phyloP scores from a whole-genome alignment of 2,113 vertebrate species.

The Ptychochromis oligacanthus region DNA sequence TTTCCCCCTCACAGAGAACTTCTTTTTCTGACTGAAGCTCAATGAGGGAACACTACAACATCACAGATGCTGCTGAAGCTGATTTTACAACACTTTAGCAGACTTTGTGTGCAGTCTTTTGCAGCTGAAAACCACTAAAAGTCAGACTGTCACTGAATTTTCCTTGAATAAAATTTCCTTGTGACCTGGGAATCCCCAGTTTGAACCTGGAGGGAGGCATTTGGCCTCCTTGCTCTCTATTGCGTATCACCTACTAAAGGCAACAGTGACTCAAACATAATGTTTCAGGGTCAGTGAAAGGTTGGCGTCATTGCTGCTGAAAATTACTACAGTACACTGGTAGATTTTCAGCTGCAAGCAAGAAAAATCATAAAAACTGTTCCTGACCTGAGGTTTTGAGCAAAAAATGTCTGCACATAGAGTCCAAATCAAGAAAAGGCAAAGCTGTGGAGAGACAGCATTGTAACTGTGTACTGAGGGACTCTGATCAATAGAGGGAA shows the following conservation, averaged over 20 bases:
- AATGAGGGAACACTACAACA: too few species aligned
- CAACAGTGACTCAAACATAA: background rate
- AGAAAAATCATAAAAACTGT: background rate
- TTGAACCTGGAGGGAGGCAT: background rate
- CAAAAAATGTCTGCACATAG: background rate
- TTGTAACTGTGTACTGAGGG: background rate
- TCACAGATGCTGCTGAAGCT: background rate
- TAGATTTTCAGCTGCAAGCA: background rate
- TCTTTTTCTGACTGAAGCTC: background rate
- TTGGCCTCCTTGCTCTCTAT: background rate
- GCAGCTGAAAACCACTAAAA: background rate
- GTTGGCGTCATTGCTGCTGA: background rate
- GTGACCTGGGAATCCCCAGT: background rate
- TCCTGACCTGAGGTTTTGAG: background rate
- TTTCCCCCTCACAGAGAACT: background rate
- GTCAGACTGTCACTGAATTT: background rate
- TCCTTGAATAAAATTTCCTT: background rate
- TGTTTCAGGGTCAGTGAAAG: background rate
- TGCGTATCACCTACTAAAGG: background rate
- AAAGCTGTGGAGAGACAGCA: background rate
- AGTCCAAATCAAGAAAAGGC: background rate
- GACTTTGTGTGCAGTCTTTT: background rate
- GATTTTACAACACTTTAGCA: background rate
- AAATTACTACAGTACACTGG: background rate
- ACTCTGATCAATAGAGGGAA: background rate